Percentiles rank a stretch among this genome's conserved stretches.
phyloP scores from a whole-genome alignment of 2,888 invertebrate genomes.

The Zele albiditarsus region DNA sequence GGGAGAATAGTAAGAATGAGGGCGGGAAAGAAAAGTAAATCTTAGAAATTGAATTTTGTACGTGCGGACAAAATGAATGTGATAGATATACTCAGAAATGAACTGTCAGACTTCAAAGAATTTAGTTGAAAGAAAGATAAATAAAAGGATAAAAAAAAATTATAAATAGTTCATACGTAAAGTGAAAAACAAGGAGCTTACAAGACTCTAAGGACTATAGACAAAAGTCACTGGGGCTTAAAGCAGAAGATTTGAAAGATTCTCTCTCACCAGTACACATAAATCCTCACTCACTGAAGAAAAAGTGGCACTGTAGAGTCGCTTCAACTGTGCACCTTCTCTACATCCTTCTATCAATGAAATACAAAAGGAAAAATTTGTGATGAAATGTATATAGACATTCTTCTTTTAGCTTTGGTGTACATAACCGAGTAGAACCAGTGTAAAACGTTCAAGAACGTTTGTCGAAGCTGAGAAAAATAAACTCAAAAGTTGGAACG shows the following conservation, averaged over 20 bases:
- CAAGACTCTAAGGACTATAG: neutral
- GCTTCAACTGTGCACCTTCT: slow-evolving; percentile 14
- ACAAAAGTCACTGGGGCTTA: neutral
- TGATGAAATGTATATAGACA: slow-evolving; percentile 8
- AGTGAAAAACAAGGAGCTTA: neutral
- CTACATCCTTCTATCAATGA: slow-evolving; percentile 1
- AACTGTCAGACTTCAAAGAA: neutral
- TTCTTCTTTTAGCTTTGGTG: neutral
- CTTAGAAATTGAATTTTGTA: neutral
- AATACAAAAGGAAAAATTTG: slow-evolving; percentile 28
- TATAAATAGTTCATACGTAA: neutral
- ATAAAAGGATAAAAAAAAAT: neutral
- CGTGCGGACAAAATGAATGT: neutral
- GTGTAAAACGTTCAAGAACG: slow-evolving; percentile 23
- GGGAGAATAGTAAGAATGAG: neutral
- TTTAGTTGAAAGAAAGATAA: neutral
- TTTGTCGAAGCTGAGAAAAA: slow-evolving; percentile 23
- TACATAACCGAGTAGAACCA: slow-evolving; percentile 8
- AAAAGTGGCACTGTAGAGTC: slow-evolving; percentile 25
- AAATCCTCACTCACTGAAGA: slow-evolving; percentile 15
- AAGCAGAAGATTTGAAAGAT: slow-evolving; percentile 5
- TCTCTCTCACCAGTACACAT: slow-evolving; percentile 14
- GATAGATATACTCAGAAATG: neutral
- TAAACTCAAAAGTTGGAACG: neutral
- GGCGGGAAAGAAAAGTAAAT: neutral